Percentiles rank a stretch among this genome's conserved stretches.
These are phyloP conservation scores for Leptogaster cylindrica DNA, from an alignment of 2,888 invertebrate genomes.

Conservation along the genomic window DNA sequence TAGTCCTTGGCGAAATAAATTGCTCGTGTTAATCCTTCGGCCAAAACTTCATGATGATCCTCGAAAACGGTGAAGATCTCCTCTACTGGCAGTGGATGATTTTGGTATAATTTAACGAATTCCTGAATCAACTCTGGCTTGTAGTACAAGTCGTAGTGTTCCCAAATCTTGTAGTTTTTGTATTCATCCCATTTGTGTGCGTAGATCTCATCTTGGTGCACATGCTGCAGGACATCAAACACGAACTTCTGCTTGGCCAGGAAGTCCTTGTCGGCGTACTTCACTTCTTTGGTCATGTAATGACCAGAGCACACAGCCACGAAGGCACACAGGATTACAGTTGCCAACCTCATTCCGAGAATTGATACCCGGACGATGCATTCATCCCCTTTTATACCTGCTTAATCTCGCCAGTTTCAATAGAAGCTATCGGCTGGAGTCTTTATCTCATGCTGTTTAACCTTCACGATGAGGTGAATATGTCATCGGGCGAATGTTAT, in stretches of 20 bases:
- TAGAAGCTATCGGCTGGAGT: neutral
- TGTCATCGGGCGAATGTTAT: conserved; percentile 4
- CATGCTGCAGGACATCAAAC: conserved; percentile 65
- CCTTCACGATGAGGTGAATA: neutral
- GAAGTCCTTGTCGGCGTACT: conserved; percentile 64
- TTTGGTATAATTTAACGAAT: conserved; percentile 66
- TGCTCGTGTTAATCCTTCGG: conserved; percentile 68
- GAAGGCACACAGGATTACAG: conserved; percentile 54
- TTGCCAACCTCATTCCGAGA: conserved; percentile 56
- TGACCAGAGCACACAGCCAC: conserved; percentile 50
- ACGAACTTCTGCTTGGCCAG: conserved; percentile 64
- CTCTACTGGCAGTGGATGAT: conserved; percentile 59
- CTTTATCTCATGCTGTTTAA: conserved; percentile 7
- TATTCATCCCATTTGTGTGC: conserved; percentile 63
- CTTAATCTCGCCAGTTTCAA: no score
- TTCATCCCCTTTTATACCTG: no score
- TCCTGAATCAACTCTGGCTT: conserved; percentile 66
- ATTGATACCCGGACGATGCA: no score
- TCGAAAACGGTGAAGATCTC: conserved; percentile 55
- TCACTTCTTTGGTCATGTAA: conserved; percentile 52
- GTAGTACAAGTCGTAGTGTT: conserved; percentile 68
- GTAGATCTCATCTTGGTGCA: conserved; percentile 68
- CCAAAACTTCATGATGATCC: conserved; percentile 63
- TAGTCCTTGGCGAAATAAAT: conserved; percentile 75
- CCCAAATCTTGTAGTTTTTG: conserved; percentile 67